Percentiles rank a stretch among this genome's conserved stretches.
Conservation (phyloP, 2,888 invertebrate species). For the Papilio elwesi region DNA sequence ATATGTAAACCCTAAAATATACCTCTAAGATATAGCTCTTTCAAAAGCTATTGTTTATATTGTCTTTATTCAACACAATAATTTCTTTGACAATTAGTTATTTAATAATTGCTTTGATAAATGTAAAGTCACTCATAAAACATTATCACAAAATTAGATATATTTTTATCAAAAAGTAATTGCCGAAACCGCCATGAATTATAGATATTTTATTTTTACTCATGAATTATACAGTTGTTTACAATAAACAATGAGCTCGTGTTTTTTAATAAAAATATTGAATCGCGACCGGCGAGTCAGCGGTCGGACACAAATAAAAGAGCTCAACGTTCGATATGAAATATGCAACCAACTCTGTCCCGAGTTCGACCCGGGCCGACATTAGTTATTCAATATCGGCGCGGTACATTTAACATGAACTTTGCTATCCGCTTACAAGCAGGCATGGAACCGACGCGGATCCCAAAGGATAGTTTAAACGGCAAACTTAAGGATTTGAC, state of each 20-base stretch:
- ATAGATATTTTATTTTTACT: not conserved
- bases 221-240: not conserved
- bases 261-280: slow-evolving; percentile 37
- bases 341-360: slow-evolving; percentile 67
- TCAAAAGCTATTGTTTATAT: too few relatives aligned
- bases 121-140: too few relatives aligned
- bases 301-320: slow-evolving; percentile 73
- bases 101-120: too few relatives aligned
- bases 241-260: slow-evolving; percentile 11
- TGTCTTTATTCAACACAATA: too few relatives aligned
- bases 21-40: too few relatives aligned
- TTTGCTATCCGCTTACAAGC: slow-evolving; percentile 25
- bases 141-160: not conserved
- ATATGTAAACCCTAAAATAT: too few relatives aligned
- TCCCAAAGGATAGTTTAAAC: not conserved
- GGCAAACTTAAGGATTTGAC: slow-evolving; percentile 7
- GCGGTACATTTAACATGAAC: slow-evolving; percentile 35
- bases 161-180: not conserved
- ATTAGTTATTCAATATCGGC: slow-evolving; percentile 58
- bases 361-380: slow-evolving; percentile 57
- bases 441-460: not conserved
- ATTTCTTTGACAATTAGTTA: too few relatives aligned
- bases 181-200: slow-evolving; percentile 1
- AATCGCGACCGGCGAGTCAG: slow-evolving; percentile 59
- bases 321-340: slow-evolving; percentile 61